A percentile compares a stretch with the other conserved stretches of the same genome.
These are phyloP conservation scores for Protonibea diacanthus DNA, from an alignment of 2,797 vertebrate species.

Conservation along the genomic window DNA sequence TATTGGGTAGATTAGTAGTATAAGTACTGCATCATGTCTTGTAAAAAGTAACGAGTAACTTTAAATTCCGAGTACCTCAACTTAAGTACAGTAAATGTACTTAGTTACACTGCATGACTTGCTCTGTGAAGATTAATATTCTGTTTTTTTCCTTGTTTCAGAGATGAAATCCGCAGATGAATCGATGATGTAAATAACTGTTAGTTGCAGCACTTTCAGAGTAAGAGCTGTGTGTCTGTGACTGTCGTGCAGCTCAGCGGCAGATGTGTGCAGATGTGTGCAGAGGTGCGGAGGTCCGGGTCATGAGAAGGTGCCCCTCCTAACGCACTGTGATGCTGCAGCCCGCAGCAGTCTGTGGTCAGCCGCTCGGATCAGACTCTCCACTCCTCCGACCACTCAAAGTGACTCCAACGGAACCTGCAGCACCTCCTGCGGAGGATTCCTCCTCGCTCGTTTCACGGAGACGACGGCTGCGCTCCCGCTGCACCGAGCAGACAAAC, in stretches of 20 bases:
- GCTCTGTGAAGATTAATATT: too few species aligned
- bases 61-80: too few species aligned
- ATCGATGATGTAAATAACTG: not conserved
- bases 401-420: not conserved
- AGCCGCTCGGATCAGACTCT: slow-evolving; percentile 29
- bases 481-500: not conserved
- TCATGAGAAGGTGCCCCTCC: slow-evolving; percentile 64
- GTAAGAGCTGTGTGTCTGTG: not conserved
- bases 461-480: not conserved
- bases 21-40: too few species aligned
- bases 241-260: not conserved
- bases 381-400: not conserved
- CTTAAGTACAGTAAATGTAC: not conserved
- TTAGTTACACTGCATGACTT: too few species aligned
- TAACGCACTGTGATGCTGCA: slow-evolving; percentile 55
- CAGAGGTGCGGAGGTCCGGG: slow-evolving; percentile 33
- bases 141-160: not conserved
- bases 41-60: too few species aligned
- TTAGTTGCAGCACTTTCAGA: not conserved
- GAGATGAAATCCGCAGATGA: not conserved
- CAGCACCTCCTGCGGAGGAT: not conserved
- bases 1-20: too few species aligned
- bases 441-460: not conserved
- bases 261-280: slow-evolving; percentile 45
- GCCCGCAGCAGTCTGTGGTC: slow-evolving; percentile 31